These are phyloP conservation scores for Acrossocheilus wenchowensis DNA, from an alignment of 2,797 vertebrate species.

Conservation along the genomic window DNA sequence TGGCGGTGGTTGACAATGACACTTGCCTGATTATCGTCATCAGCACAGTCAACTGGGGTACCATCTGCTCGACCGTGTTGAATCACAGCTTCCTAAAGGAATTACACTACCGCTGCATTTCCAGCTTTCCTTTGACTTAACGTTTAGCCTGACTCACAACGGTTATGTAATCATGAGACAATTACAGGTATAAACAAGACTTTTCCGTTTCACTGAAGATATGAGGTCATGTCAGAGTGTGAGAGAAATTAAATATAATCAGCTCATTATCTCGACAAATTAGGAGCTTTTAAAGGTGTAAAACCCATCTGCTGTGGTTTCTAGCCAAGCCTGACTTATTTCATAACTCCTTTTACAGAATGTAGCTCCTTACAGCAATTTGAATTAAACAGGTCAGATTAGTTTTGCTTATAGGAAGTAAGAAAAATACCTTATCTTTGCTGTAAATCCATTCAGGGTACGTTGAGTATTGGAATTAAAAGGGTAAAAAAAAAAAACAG, in stretches of 20 bases:
- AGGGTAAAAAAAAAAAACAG: constrained; percentile 48
- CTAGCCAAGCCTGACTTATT: constrained; percentile 48
- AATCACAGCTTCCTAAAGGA: constrained; percentile 31
- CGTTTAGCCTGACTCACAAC: constrained; percentile 6
- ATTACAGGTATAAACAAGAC: constrained; percentile 27
- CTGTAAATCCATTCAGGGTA: constrained; percentile 55
- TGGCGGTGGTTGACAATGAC: constrained; percentile 41
- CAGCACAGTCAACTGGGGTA: constrained; percentile 11
- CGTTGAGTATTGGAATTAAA: constrained; percentile 41
- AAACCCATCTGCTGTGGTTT: constrained; percentile 31
- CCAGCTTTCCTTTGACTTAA: constrained; percentile 23
- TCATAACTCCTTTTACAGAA: constrained; percentile 41
- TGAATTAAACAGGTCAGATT: constrained; percentile 53
- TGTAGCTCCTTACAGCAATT: constrained; percentile 27
- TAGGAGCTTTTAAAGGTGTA: constrained; percentile 31
- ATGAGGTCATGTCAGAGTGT: constrained; percentile 38
- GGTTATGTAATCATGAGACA: constrained; percentile 28
- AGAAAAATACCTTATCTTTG: constrained; percentile 42
- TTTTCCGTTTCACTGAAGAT: constrained; percentile 28
- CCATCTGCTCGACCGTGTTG: constrained; percentile 39
- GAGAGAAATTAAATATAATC: constrained; percentile 35
- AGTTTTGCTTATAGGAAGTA: constrained; percentile 28
- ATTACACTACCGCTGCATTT: constrained; percentile 13
- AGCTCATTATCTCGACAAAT: constrained; percentile 39
- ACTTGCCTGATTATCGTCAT: constrained; percentile 31